Base-by-base conservation (phyloP, 2,113 vertebrate species). In the Peromyscus polionotus region DNA sequence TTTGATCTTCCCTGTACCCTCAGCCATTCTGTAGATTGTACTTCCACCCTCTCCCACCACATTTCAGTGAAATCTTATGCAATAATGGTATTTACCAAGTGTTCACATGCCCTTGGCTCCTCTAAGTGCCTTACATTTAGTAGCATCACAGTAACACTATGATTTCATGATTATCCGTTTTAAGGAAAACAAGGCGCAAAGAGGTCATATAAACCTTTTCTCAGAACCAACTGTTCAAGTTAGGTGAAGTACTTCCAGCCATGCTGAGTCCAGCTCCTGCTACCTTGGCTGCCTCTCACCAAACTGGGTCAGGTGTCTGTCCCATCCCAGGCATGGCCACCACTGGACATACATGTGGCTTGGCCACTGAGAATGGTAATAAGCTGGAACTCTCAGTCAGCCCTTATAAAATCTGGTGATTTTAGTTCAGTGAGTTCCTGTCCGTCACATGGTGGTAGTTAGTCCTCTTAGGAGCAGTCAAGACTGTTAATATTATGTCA, bases 181-280 rank as follows among this genome's bases (percentile, higher is more conserved):
- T 84, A 96, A 42, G 75, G 61, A 95, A 92, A 91, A 61, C 48
- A 59, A 94, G 76, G 22, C 57, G 90, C 36, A 70, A 51, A 96
- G 65, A 86, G 26, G 3, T 85, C 81, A 22, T 65, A 54, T 92
- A 45, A 92, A 67, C 16, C 3, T 95, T 77, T 92, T 63, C n/a
- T 31, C 48, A 95, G 75, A 54, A 54, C 2, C 14, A 54, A 54
- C 2, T 70, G 48, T 65, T 65, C 61, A 61, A 33, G 13, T 24
- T 31, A 75, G 39, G 57, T 57, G 36, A 26, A 81, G 59, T 13
- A 19, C 39, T 48, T 51, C 76, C 9, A 2, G 70, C 54, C 42
- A 10, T 57, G 7, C 57, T 22, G n/a, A 31, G 33, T 45, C 91
- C n/a, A 31, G 31, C 33, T 76, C 14, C 1, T 26, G 80, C 22